Evolutionary conservation across 2,888 invertebrate species (phyloP), one percentile per base, ranked within the genome.

Genomic region (Amblyjoppa proteus): DNA sequence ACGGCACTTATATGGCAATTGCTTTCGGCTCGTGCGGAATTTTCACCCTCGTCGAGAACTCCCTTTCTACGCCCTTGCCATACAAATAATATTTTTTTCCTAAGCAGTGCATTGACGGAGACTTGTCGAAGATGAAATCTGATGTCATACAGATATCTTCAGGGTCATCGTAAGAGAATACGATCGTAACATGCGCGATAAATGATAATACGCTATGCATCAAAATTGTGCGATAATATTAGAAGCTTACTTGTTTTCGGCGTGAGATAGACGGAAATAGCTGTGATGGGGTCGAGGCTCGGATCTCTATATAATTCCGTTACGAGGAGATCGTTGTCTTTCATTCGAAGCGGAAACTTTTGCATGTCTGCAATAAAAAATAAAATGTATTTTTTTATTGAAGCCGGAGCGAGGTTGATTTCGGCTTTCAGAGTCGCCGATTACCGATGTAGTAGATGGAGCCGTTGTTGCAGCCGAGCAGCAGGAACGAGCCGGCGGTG

Each of bases 321-420:
- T 13, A 99, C 99, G 38, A 99, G 95, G 11, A 99, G 95, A 95
- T 99, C 99, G 93, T 99, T 99, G 94, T 99, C 99, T 94, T 99
- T 99, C 99, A 99, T 99, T 66, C 99, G 96, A 7, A 99, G 94
- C 0, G 99, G 99, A 94, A 99, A 99, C 94, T 99, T 99, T 94
- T 99, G 99, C 99, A 99, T 99, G 94, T 99, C 99, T 98, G 95
- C 81, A 94, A 91, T 88, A 88, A 13, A 49, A 25, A 86, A 87
- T 20, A 79, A 80, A 28, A 45, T 25, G 58, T 20, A 64, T 56
- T 20, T 51, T 51, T 25, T 74, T 9, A 53, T n/a, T 61, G 28
- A 76, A 79, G 76, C 38, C 61, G 16, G 16, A 34, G 3, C 1
- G 34, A 34, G 6, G 1, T 64, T 5, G 25, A 3, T 58, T 25